These are phyloP conservation scores for Pristionchus mayeri DNA, from an alignment of 2,888 invertebrate genomes.

Conservation along the genomic window DNA sequence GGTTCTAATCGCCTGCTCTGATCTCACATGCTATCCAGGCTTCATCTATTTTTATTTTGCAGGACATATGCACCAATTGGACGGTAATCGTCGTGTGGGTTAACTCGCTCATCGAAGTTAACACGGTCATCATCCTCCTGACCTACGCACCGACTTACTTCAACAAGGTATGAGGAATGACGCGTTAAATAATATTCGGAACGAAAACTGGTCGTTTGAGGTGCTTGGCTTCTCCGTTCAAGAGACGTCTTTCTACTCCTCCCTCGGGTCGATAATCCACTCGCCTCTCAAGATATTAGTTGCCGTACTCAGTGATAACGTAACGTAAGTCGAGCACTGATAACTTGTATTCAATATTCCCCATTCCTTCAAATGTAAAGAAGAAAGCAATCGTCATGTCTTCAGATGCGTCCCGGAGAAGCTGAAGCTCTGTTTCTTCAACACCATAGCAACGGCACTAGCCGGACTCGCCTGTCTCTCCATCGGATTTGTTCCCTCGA, in stretches of 20 bases:
- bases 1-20: background rate
- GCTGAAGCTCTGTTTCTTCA: slow-evolving; percentile 38
- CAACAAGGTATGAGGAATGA: slow-evolving; percentile 57
- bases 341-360: too few relatives aligned
- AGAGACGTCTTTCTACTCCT: slow-evolving; percentile 48
- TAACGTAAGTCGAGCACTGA: background rate
- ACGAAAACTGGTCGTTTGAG: background rate
- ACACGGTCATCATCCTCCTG: slow-evolving; percentile 68
- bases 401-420: slow-evolving; percentile 27
- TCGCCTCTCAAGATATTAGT: slow-evolving; percentile 67
- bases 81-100: slow-evolving; percentile 66
- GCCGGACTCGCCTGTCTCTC: slow-evolving; percentile 39
- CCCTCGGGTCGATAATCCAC: slow-evolving; percentile 54
- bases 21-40: background rate
- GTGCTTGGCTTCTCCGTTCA: slow-evolving; percentile 40
- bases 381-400: background rate
- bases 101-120: slow-evolving; percentile 71
- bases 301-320: slow-evolving; percentile 65
- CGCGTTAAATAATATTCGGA: background rate
- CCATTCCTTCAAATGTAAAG: background rate
- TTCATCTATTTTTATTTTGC: background rate
- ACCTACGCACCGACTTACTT: slow-evolving; percentile 72
- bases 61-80: slow-evolving; percentile 42
- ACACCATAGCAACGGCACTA: slow-evolving; percentile 21
- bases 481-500: slow-evolving; percentile 28